Evolutionary conservation across 2,888 invertebrate genomes (phyloP).

Genomic region (Idaea dimidiata): DNA sequence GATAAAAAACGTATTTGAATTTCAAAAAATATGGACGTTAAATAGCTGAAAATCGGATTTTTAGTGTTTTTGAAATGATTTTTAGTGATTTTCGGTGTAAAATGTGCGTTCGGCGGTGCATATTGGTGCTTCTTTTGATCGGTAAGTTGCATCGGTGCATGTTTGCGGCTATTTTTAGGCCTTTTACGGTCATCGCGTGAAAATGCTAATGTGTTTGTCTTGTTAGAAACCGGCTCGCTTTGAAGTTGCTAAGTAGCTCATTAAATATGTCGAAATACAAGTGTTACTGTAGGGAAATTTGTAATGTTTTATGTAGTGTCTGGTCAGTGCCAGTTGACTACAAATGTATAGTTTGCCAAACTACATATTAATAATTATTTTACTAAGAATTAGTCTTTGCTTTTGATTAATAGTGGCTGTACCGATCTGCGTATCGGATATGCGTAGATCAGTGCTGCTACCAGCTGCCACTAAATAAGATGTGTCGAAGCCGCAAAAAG

Average conservation of each 20-base stretch:
- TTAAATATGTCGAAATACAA: background rate
- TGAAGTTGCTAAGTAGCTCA: background rate
- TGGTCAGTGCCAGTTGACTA: background rate
- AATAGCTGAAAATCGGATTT: conserved; percentile 23
- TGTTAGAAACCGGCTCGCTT: conserved; percentile 1
- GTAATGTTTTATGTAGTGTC: background rate
- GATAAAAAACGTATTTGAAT: conserved; percentile 40
- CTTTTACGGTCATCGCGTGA: conserved; percentile 61
- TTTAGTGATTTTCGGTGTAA: conserved; percentile 43
- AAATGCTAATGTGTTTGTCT: conserved; percentile 66
- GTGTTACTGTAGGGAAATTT: background rate
- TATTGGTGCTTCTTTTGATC: conserved; percentile 61
- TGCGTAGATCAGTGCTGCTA: too few species aligned
- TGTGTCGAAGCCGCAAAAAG: too few species aligned
- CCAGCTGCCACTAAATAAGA: too few species aligned
- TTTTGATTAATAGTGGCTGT: too few species aligned
- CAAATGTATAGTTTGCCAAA: background rate
- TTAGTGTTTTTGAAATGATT: conserved; percentile 13
- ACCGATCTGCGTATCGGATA: too few species aligned
- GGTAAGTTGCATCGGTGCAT: conserved; percentile 71
- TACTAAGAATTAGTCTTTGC: too few species aligned
- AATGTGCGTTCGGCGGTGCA: conserved; percentile 60
- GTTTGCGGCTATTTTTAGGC: conserved; percentile 66
- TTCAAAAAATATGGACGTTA: conserved; percentile 43
- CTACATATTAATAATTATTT: background rate